Conservation (phyloP, 1,140 invertebrate genomes). For the Hesperophylax magnus region DNA sequence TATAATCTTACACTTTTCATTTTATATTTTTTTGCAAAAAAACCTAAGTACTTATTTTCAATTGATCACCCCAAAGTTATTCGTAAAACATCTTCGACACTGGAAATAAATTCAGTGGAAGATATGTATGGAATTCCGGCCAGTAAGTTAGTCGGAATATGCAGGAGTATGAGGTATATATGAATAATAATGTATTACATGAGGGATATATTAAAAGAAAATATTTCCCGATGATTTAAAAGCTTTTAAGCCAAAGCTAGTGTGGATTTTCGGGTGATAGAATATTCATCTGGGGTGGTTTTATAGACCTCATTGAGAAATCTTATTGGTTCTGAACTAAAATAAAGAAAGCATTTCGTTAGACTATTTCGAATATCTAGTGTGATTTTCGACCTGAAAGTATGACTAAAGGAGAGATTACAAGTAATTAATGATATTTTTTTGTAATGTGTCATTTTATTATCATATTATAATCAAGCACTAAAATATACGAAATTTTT, state of each 20-base stretch:
- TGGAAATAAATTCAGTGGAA: neutral
- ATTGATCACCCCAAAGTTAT: conserved; percentile 13
- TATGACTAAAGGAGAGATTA: too few relatives aligned
- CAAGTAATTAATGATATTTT: too few relatives aligned
- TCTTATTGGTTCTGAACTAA: too few relatives aligned
- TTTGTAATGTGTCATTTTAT: too few relatives aligned
- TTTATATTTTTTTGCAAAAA: neutral
- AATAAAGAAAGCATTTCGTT: too few relatives aligned
- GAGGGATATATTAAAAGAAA: neutral
- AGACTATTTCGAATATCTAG: too few relatives aligned
- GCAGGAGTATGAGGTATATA: neutral
- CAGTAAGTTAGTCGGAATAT: conserved; percentile 6
- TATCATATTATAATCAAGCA: too few relatives aligned
- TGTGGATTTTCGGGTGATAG: neutral
- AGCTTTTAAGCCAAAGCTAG: conserved; percentile 10
- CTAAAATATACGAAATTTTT: too few relatives aligned
- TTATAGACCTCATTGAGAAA: neutral
- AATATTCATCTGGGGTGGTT: neutral
- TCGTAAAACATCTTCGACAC: neutral
- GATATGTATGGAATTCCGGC: conserved; percentile 1
- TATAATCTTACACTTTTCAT: neutral
- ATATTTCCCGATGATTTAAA: conserved; percentile 31
- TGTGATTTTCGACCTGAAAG: too few relatives aligned
- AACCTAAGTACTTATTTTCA: neutral
- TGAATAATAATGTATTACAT: too few relatives aligned